These are phyloP conservation scores for Epizoanthus stellaris DNA, from an alignment of 92 coral and sea anemone species.

Conservation along the genomic window DNA sequence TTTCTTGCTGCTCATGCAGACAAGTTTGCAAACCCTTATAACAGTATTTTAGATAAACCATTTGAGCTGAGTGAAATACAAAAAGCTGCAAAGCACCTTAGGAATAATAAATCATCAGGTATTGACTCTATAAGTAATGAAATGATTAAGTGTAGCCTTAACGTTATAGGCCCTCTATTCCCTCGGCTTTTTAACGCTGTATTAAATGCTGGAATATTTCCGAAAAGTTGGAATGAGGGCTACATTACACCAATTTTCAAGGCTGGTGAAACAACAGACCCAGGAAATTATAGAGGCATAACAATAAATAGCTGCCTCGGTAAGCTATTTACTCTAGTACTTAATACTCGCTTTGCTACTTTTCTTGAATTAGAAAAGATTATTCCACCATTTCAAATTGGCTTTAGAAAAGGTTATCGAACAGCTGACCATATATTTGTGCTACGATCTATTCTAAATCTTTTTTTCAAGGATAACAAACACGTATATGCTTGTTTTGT, in stretches of 20 bases:
- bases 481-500: neutral
- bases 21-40: neutral
- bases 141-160: no score
- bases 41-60: no score
- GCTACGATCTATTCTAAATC: slow-evolving; percentile 11
- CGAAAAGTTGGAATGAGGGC: neutral
- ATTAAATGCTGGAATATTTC: neutral
- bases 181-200: neutral
- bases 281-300: slow-evolving; percentile 5
- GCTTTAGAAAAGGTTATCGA: slow-evolving; percentile 33
- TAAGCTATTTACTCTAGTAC: neutral
- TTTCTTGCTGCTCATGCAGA: neutral
- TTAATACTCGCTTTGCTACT: neutral
- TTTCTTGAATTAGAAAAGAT: slow-evolving; percentile 1
- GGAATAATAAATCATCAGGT: no score
- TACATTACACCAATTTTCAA: neutral
- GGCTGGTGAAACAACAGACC: neutral
- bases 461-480: no score
- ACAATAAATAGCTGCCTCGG: slow-evolving; percentile 2
- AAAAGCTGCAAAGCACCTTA: no score
- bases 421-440: slow-evolving; percentile 41
- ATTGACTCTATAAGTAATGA: no score
- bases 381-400: slow-evolving; percentile 22
- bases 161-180: no score
- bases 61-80: no score